phyloP scores from a whole-genome alignment of 1,140 invertebrate species.

The Heliothis virescens region DNA sequence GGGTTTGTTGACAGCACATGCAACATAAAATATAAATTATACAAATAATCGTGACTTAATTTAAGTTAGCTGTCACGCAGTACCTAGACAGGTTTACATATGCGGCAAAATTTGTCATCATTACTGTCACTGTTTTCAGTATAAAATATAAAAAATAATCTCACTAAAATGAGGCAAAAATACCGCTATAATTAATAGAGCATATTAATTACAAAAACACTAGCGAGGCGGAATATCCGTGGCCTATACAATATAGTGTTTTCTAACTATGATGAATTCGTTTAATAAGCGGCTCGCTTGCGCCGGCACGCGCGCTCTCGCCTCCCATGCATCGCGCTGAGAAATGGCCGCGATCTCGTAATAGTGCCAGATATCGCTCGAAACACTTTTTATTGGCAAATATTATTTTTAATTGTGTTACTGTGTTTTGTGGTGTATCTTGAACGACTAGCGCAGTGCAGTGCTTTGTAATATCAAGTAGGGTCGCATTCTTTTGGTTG shows the following conservation, averaged over 20 bases:
- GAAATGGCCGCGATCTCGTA: slow-evolving; percentile 18
- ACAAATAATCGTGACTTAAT: no score
- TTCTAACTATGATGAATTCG: slow-evolving; percentile 61
- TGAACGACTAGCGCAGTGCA: neutral
- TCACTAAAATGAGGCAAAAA: slow-evolving; percentile 9
- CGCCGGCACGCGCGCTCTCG: slow-evolving; percentile 37
- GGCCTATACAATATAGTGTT: slow-evolving; percentile 15
- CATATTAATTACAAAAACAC: slow-evolving; percentile 21
- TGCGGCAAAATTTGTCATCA: no score
- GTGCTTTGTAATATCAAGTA: neutral
- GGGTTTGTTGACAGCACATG: no score
- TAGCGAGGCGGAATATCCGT: slow-evolving; percentile 6
- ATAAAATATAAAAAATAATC: neutral
- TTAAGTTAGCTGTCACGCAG: no score
- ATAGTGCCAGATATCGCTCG: slow-evolving; percentile 11
- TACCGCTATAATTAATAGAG: neutral
- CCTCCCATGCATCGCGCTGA: slow-evolving; percentile 34
- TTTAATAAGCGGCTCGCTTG: slow-evolving; percentile 60
- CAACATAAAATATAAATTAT: no score
- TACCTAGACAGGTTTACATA: no score
- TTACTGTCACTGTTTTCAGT: neutral
- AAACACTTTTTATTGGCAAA: slow-evolving; percentile 18
- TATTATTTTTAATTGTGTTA: slow-evolving; percentile 19
- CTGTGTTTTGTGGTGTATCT: neutral
- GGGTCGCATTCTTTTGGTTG: no score